Evolutionary conservation across 1,140 invertebrate species (phyloP), one percentile per base, ranked within the genome.

Genomic region (Hyphantria cunea): DNA sequence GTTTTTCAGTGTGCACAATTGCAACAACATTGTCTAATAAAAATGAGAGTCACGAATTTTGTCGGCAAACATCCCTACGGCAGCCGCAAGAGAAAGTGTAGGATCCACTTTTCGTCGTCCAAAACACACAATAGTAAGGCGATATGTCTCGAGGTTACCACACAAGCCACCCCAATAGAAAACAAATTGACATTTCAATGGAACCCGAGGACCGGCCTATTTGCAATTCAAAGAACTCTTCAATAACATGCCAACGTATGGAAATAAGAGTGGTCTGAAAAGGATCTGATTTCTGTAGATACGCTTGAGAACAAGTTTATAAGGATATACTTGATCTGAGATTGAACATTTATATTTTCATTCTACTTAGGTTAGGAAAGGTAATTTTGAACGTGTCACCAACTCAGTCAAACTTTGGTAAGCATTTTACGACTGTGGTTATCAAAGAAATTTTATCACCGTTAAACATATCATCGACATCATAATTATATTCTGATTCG

Each of bases 101-200:
- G 50, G 37, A 39, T 58, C 32, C 33, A 10, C 10, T 15, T 48
- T 54, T 6, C 37, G 8, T 3, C 37, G 17, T 25, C 56, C 69
- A 60, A 72, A 70, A 59, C 52, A 70, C 68, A 84, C 76, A 84
- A 86, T 75, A 74, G 73, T 55, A 62, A 72, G 71, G 60, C 78
- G 70, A 76, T 79, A 79, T 80, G 74, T 81, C 72, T 49, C 62
- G 66, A 60, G 64, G 74, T 70, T 70, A 71, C 71, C 74, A 70
- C 73, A 78, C 75, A 75, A 74, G 61, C 69, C 70, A 72, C 76
- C 77, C 73, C 73, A 78, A 85, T 85, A 80, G 84, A 83, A 85
- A 89, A 89, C 82, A 86, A 89, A 88, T 88, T 88, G 86, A 86
- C 86, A 79, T 86, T 85, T 89, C 81, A 86, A 89, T 89, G 72